Evolutionary conservation across 2,888 invertebrate genomes (phyloP).

Genomic region (Ochropleura leucogaster): DNA sequence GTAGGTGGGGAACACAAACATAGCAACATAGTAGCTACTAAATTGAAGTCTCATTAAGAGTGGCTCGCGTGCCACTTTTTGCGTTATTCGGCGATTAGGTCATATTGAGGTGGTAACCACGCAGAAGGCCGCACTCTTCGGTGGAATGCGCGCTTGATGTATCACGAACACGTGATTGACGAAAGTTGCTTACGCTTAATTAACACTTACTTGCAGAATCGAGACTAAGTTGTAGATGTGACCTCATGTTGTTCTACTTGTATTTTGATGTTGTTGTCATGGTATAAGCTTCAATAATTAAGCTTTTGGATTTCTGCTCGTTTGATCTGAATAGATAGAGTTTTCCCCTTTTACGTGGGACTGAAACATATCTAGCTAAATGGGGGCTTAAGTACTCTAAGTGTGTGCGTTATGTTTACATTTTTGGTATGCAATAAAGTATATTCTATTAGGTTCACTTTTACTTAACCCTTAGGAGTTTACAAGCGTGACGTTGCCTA

Average conservation of each 20-base stretch:
- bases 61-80: slow-evolving; percentile 62
- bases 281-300: not conserved
- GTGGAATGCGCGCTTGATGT: slow-evolving; percentile 46
- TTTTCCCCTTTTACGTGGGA: not conserved
- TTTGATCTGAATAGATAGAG: not conserved
- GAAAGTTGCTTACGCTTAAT: slow-evolving; percentile 41
- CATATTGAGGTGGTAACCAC: slow-evolving; percentile 48
- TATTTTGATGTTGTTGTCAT: not conserved
- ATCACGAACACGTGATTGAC: slow-evolving; percentile 53
- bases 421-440: too few species aligned
- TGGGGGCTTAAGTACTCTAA: not conserved
- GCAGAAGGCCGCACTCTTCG: slow-evolving; percentile 42
- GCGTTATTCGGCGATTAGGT: slow-evolving; percentile 62
- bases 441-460: not conserved
- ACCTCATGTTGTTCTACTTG: slow-evolving; percentile 3
- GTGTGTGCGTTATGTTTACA: too few species aligned
- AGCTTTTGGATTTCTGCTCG: not conserved
- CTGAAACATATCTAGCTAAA: not conserved
- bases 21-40: slow-evolving; percentile 40
- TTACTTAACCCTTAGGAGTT: not conserved
- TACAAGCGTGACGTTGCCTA: not conserved
- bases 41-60: slow-evolving; percentile 55
- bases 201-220: slow-evolving; percentile 13
- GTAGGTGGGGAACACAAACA: slow-evolving; percentile 19
- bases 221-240: slow-evolving; percentile 15